Conservation (phyloP, 2,797 vertebrate genomes). For the Dendrocincla fuliginosa region DNA sequence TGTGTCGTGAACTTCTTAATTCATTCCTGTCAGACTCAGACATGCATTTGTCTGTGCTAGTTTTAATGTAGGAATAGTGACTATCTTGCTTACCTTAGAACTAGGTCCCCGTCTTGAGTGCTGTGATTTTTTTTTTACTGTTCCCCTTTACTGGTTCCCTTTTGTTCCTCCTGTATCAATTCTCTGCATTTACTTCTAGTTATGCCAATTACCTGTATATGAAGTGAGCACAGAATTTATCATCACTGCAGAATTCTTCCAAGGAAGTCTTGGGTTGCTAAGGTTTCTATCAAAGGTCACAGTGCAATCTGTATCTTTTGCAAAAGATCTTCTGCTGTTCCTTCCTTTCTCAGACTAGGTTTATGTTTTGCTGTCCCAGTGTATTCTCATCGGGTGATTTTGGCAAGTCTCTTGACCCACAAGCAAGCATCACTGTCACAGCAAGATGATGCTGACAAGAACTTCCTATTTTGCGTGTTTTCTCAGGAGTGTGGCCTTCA, state of each 20-base stretch:
- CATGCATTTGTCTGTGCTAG: neutral
- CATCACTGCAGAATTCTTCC: neutral
- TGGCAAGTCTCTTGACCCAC: neutral
- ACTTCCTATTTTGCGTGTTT: neutral
- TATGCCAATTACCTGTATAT: neutral
- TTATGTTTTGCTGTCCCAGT: neutral
- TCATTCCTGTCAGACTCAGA: neutral
- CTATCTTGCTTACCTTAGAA: neutral
- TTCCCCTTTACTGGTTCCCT: neutral
- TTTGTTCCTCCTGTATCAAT: neutral
- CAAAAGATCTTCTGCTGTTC: neutral
- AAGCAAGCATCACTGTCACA: neutral
- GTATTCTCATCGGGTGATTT: neutral
- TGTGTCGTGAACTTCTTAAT: neutral
- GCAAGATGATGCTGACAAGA: neutral
- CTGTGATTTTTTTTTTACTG: neutral
- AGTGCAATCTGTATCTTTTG: neutral
- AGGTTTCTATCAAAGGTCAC: neutral
- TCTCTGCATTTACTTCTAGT: neutral
- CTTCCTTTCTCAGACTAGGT: neutral
- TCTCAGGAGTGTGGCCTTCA: neutral
- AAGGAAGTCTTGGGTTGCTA: neutral
- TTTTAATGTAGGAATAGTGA: neutral
- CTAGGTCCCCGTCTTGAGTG: neutral
- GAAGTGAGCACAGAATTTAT: neutral